Percentiles rank a stretch among this genome's conserved stretches.
Evolutionary conservation across 2,888 invertebrate species (phyloP).

Genomic region (Agrenia bidenticulata): DNA sequence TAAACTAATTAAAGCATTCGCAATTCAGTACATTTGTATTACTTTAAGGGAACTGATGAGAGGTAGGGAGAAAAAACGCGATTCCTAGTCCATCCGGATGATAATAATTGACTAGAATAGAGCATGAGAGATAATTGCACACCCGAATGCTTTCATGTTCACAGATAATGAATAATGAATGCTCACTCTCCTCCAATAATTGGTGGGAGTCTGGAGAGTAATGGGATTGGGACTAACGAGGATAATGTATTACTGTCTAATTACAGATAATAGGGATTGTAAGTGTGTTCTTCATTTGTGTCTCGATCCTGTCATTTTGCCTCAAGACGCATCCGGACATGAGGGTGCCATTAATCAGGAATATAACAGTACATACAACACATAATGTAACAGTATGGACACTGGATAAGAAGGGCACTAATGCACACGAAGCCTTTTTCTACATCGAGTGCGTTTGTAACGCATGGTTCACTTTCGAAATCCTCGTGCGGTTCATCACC

Average conservation of each 20-base stretch:
- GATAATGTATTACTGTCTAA: background rate
- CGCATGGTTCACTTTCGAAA: conserved; percentile 99
- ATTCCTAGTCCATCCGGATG: too few relatives aligned
- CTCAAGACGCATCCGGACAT: conserved; percentile 99
- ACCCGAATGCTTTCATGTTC: too few relatives aligned
- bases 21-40: too few relatives aligned
- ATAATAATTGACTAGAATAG: too few relatives aligned
- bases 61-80: too few relatives aligned
- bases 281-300: conserved; percentile 99
- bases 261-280: conserved; percentile 92
- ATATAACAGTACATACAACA: conserved; percentile 74
- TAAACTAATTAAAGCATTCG: too few relatives aligned
- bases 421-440: conserved; percentile 96
- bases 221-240: too few relatives aligned
- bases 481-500: conserved; percentile 86
- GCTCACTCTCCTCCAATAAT: too few relatives aligned
- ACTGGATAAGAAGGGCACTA: conserved; percentile 81
- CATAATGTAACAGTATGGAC: conserved; percentile 76
- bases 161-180: too few relatives aligned
- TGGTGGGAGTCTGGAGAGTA: too few relatives aligned
- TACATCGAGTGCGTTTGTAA: conserved; percentile 98
- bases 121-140: too few relatives aligned
- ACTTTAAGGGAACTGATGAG: too few relatives aligned
- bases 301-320: conserved; percentile 98
- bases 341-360: conserved; percentile 77